A percentile compares a stretch with the other conserved stretches of the same genome.
Evolutionary conservation across 1,140 invertebrate genomes (phyloP).

Genomic region (Druon quercuslanigerum): DNA sequence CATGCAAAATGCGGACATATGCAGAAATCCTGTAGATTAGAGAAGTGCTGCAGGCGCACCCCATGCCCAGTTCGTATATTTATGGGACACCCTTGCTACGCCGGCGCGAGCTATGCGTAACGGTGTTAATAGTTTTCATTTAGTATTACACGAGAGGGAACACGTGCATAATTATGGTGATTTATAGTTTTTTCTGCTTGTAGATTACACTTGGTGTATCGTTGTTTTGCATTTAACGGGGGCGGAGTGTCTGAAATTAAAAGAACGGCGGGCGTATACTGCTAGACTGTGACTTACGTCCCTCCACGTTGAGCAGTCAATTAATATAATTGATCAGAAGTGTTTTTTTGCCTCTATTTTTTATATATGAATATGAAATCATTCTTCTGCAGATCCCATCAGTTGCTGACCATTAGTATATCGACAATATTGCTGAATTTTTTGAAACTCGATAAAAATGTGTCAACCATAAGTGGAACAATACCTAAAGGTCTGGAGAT

Average conservation of each 20-base stretch:
- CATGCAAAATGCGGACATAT: constrained; percentile 63
- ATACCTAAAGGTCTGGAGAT: not conserved
- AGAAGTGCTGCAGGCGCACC: constrained; percentile 36
- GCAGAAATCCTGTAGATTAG: constrained; percentile 54
- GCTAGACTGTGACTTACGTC: not conserved
- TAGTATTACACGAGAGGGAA: constrained; percentile 64
- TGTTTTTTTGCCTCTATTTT: no score
- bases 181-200: constrained; percentile 64
- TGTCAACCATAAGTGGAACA: not conserved
- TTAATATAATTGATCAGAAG: not conserved
- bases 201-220: constrained; percentile 45
- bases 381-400: no score
- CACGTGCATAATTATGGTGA: constrained; percentile 72
- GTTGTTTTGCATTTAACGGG: constrained; percentile 68
- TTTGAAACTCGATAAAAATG: no score
- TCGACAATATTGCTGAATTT: no score
- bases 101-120: constrained; percentile 53
- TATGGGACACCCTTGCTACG: constrained; percentile 40
- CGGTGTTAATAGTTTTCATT: constrained; percentile 72
- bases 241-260: constrained; percentile 54
- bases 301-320: not conserved
- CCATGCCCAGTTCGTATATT: constrained; percentile 42
- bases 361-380: no score
- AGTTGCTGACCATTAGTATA: no score
- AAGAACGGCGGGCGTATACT: not conserved